A percentile compares a stretch with the other conserved stretches of the same genome.
These are phyloP conservation scores for Anguilla rostrata DNA, from an alignment of 2,113 vertebrate species.

Conservation along the genomic window DNA sequence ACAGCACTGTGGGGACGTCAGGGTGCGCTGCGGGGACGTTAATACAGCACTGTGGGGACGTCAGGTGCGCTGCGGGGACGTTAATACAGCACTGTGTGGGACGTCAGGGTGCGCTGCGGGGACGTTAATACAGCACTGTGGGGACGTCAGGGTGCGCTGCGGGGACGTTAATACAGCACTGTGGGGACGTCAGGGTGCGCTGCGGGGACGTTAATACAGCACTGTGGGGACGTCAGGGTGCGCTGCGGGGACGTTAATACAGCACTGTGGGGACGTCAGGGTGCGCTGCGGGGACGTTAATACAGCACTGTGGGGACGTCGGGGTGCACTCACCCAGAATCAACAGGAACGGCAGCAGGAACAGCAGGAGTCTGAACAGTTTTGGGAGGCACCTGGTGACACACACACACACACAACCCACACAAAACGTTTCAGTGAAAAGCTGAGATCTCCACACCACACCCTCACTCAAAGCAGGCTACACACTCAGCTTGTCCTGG, in stretches of 20 bases:
- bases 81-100: too few relatives aligned
- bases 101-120: neutral
- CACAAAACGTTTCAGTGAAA: neutral
- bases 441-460: neutral
- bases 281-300: neutral
- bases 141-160: neutral
- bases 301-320: neutral
- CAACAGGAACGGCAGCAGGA: slow-evolving; percentile 81
- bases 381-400: slow-evolving; percentile 82
- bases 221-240: neutral
- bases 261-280: too few relatives aligned
- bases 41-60: too few relatives aligned
- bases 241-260: too few relatives aligned
- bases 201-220: too few relatives aligned
- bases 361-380: slow-evolving; percentile 73
- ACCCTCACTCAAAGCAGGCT: neutral
- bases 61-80: too few relatives aligned
- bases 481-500: neutral
- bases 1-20: too few relatives aligned
- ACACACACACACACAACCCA: neutral
- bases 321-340: slow-evolving; percentile 76
- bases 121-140: neutral
- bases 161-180: too few relatives aligned
- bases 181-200: too few relatives aligned
- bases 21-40: too few relatives aligned